A percentile compares a stretch with the other conserved stretches of the same genome.
Conservation (phyloP, 2,113 vertebrate genomes). For the Nyctereutes procyonoides region DNA sequence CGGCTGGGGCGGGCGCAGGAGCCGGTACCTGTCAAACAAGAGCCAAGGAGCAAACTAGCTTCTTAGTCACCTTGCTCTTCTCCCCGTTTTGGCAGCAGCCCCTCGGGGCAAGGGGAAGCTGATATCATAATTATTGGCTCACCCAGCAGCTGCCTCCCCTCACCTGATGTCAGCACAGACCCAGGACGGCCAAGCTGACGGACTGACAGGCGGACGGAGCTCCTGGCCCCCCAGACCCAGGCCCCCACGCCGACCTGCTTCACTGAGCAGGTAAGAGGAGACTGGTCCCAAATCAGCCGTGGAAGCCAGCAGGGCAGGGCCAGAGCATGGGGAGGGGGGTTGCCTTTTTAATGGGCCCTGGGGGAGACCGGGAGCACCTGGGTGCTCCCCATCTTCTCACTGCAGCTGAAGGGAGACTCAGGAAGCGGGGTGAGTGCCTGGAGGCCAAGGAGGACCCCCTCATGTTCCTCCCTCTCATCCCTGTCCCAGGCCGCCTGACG, state of each 20-base stretch:
- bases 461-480: background rate
- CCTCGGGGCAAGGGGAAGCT: slow-evolving; percentile 89
- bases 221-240: slow-evolving; percentile 81
- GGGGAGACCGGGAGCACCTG: slow-evolving; percentile 52
- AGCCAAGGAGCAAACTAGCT: slow-evolving; percentile 86
- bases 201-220: slow-evolving; percentile 82
- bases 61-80: slow-evolving; percentile 88
- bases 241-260: slow-evolving; percentile 90
- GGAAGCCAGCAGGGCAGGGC: slow-evolving; percentile 85
- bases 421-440: slow-evolving; percentile 72
- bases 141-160: slow-evolving; percentile 90
- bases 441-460: background rate
- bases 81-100: slow-evolving; percentile 88
- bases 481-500: background rate
- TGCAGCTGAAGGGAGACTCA: slow-evolving; percentile 17
- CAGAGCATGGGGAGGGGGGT: slow-evolving; percentile 39
- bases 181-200: slow-evolving; percentile 74
- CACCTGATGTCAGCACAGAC: slow-evolving; percentile 89
- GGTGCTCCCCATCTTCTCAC: slow-evolving; percentile 50
- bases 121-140: slow-evolving; percentile 92
- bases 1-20: slow-evolving; percentile 84
- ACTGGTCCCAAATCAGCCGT: slow-evolving; percentile 88
- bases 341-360: slow-evolving; percentile 84
- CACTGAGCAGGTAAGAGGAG: slow-evolving; percentile 92
- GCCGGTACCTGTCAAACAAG: slow-evolving; percentile 85